These are phyloP conservation scores for Darwinula stevensoni DNA, from an alignment of 2,888 invertebrate genomes.

Conservation along the genomic window DNA sequence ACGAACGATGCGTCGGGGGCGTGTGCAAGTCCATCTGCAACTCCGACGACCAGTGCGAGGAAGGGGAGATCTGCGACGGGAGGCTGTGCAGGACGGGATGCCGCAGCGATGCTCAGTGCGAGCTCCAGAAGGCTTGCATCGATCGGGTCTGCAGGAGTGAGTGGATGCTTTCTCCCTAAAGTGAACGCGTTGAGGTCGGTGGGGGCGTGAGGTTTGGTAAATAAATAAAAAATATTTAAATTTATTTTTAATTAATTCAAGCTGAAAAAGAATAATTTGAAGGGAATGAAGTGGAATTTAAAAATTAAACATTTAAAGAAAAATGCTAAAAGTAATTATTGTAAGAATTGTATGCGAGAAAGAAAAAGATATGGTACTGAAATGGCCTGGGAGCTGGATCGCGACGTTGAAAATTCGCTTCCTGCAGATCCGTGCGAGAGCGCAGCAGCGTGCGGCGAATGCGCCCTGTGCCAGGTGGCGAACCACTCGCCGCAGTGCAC, in stretches of 20 bases:
- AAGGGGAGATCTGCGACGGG: constrained; percentile 58
- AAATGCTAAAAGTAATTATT: no score
- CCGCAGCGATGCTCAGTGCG: constrained; percentile 48
- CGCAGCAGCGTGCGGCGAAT: constrained; percentile 42
- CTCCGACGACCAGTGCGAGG: constrained; percentile 45
- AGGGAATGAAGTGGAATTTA: no score
- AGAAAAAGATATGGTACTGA: no score
- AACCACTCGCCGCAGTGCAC: constrained; percentile 39
- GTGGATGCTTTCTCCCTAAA: background rate
- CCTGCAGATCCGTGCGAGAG: constrained; percentile 40
- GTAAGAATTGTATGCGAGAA: no score
- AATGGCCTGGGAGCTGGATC: background rate
- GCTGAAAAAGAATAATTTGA: no score
- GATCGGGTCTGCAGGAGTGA: constrained; percentile 51
- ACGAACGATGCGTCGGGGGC: constrained; percentile 55
- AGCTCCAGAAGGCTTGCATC: constrained; percentile 40
- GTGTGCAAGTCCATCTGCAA: constrained; percentile 59
- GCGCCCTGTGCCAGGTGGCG: constrained; percentile 42
- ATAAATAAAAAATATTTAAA: no score
- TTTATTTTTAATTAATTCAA: no score
- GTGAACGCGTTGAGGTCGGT: no score
- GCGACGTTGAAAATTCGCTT: constrained; percentile 4
- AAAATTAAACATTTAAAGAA: no score
- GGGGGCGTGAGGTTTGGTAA: no score
- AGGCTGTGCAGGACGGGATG: constrained; percentile 61